phyloP scores from a whole-genome alignment of 2,888 invertebrate genomes.

The Amphipoea oculea region DNA sequence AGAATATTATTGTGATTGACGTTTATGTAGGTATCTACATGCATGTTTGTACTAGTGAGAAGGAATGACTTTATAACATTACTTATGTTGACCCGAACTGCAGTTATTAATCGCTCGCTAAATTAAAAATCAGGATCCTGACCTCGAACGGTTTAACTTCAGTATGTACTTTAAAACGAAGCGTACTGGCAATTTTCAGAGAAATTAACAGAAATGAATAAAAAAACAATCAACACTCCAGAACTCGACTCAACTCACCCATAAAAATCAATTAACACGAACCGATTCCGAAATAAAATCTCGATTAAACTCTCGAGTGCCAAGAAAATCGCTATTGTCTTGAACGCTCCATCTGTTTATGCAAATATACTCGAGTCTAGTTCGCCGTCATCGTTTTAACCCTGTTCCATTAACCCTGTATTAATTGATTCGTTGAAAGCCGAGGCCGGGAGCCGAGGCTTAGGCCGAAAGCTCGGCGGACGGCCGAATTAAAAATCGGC shows the following conservation, averaged over 20 bases:
- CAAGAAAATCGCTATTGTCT: conserved; percentile 51
- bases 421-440: conserved; percentile 66
- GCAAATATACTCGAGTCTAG: conserved; percentile 64
- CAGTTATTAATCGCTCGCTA: background rate
- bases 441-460: conserved; percentile 51
- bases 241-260: conserved; percentile 27
- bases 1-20: too few species aligned
- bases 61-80: background rate
- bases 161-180: background rate
- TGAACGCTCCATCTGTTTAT: conserved; percentile 65
- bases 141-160: background rate
- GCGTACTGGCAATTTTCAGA: background rate
- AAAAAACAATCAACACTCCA: conserved; percentile 32
- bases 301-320: conserved; percentile 42
- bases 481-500: conserved; percentile 50
- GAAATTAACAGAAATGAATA: conserved; percentile 8
- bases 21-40: background rate
- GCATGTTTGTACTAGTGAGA: background rate
- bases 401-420: conserved; percentile 65
- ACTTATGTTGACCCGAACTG: too few species aligned
- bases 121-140: background rate
- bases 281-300: conserved; percentile 45
- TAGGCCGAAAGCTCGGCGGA: conserved; percentile 43
- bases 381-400: conserved; percentile 59
- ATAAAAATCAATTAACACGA: conserved; percentile 54